Evolutionary conservation across 2,888 invertebrate genomes (phyloP), one percentile per base, ranked within the genome.

Genomic region (Junonia oenone): DNA sequence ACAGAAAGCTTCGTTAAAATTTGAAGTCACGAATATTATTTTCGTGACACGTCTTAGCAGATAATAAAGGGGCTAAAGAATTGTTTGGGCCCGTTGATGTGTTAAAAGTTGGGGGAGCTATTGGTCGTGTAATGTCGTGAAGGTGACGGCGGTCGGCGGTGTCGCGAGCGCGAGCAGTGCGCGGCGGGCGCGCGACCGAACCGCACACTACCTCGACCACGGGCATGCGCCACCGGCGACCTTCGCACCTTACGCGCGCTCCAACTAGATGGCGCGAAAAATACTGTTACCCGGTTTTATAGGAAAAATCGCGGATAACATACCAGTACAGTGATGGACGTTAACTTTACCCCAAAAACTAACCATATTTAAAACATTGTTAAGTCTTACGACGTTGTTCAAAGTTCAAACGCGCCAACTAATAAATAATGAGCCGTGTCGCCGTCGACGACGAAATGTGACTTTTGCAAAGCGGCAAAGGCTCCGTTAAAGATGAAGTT

Each of bases 171-270:
- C 57, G 63, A 60, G 67, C 89, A 89, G 89, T 88, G 84, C 78
- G 79, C 81, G 79, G 71, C 80, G 79, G 74, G 81, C 84, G 75
- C 76, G 87, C 88, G 81, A 69, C 68, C 76, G 67, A 82, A 72
- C 74, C 83, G 81, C 86, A 83, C 81, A 76, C 71, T 73, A 38
- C 37, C 49, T 13, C 37, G 48, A 48, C 49, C 50, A 35, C 51
- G 50, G 45, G 31, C 51, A 53, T 51, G 59, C 47, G 55, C 56
- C 52, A 47, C 45, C 27, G 35, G 31, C 48, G 48, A 62, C 63
- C 63, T 57, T 49, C 62, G 58, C 52, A 49, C 58, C 61, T 53
- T 59, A 61, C 66, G 68, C 63, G 69, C 66, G 68, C 67, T 55
- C 61, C 58, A 58, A 43, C 45, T 65, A 64, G 61, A 78, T 75